Percentiles rank a stretch among this genome's conserved stretches.
Conservation (phyloP, 2,113 vertebrate species). For the Gobiocypris rarus region DNA sequence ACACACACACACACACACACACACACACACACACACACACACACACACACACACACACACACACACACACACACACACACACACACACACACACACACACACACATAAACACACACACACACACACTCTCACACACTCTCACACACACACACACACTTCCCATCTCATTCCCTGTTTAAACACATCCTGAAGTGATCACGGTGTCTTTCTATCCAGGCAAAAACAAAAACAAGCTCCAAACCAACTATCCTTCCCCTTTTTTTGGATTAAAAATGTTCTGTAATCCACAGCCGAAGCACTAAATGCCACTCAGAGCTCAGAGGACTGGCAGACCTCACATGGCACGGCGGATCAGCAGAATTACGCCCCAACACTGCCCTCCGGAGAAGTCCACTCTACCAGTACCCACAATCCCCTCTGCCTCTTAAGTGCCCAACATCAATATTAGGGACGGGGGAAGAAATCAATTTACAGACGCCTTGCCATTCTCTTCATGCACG, state of each 20-base stretch:
- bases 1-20: too few relatives aligned
- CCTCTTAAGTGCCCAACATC: slow-evolving; percentile 24
- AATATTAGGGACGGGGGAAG: neutral
- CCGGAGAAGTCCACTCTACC: slow-evolving; percentile 14
- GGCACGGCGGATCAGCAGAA: slow-evolving; percentile 58
- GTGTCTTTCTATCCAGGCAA: slow-evolving; percentile 21
- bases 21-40: too few relatives aligned
- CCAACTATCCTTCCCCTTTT: neutral
- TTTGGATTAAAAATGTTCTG: slow-evolving; percentile 56
- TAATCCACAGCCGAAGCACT: slow-evolving; percentile 56
- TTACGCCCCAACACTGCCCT: neutral
- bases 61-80: too few relatives aligned
- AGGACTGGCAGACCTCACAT: slow-evolving; percentile 60
- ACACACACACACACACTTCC: neutral
- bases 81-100: too few relatives aligned
- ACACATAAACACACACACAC: too few relatives aligned
- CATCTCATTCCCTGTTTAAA: too few relatives aligned
- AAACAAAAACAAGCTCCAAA: neutral
- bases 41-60: too few relatives aligned
- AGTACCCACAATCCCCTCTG: slow-evolving; percentile 36
- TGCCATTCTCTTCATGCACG: neutral
- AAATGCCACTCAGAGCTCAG: slow-evolving; percentile 58
- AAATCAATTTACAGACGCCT: neutral
- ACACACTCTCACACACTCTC: too few relatives aligned
- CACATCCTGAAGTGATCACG: neutral